These are phyloP conservation scores for Brachylomia viminalis DNA, from an alignment of 2,888 invertebrate genomes.

Conservation along the genomic window DNA sequence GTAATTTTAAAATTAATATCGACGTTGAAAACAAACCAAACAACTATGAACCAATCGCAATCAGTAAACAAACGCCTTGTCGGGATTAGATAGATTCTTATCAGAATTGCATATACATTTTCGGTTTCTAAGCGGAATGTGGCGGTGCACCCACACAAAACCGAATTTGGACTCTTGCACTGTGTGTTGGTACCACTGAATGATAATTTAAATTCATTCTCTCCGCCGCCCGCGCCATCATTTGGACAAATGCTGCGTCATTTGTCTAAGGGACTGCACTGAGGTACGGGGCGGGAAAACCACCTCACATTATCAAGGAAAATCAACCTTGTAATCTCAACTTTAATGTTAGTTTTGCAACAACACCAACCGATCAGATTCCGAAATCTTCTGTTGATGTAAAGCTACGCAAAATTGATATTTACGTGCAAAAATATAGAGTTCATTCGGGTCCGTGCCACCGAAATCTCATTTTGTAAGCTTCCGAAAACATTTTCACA, in stretches of 20 bases:
- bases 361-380: slow-evolving; percentile 76
- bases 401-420: slow-evolving; percentile 77
- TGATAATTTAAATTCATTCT: slow-evolving; percentile 92
- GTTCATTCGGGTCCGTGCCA: slow-evolving; percentile 76
- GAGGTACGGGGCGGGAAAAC: slow-evolving; percentile 78
- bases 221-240: slow-evolving; percentile 91
- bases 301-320: slow-evolving; percentile 65
- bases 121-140: slow-evolving; percentile 63
- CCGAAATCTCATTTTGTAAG: slow-evolving; percentile 84
- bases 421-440: slow-evolving; percentile 74
- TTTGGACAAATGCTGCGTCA: slow-evolving; percentile 91
- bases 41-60: slow-evolving; percentile 25
- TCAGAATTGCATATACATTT: slow-evolving; percentile 64
- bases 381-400: slow-evolving; percentile 84
- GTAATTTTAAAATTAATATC: not conserved
- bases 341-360: slow-evolving; percentile 75
- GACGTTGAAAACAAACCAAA: slow-evolving; percentile 15
- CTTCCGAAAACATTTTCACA: slow-evolving; percentile 85
- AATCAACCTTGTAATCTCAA: slow-evolving; percentile 71
- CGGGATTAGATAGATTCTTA: slow-evolving; percentile 64
- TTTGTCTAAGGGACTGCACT: slow-evolving; percentile 88
- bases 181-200: slow-evolving; percentile 89
- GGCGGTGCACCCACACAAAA: slow-evolving; percentile 75
- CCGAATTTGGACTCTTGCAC: slow-evolving; percentile 86
- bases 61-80: slow-evolving; percentile 44